Conservation (phyloP, 2,113 vertebrate species). For the Noturus placidus region DNA sequence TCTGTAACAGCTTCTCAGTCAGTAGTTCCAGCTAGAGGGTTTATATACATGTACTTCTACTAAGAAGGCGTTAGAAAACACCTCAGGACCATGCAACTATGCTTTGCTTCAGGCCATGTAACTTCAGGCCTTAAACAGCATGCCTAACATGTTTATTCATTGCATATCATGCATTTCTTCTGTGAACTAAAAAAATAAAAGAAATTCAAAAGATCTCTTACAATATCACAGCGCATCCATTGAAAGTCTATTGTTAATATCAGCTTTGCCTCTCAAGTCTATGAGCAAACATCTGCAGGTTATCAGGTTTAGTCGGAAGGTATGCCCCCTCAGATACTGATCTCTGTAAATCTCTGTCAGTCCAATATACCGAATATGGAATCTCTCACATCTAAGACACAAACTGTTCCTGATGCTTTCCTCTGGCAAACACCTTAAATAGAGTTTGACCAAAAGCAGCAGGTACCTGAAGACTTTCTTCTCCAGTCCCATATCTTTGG, state of each 20-base stretch:
- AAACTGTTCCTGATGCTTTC: neutral
- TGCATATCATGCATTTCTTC: neutral
- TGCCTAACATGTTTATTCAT: neutral
- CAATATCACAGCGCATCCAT: neutral
- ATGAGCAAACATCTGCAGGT: neutral
- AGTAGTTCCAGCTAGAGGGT: neutral
- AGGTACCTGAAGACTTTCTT: neutral
- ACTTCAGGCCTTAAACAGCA: neutral
- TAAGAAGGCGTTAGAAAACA: neutral
- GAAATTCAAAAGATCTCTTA: neutral
- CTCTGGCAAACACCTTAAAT: constrained; percentile 17
- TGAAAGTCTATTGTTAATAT: neutral
- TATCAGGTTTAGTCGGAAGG: neutral
- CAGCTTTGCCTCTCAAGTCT: neutral
- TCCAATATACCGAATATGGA: neutral
- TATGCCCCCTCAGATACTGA: neutral
- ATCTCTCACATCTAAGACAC: neutral
- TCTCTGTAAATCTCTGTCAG: neutral
- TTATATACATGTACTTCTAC: neutral
- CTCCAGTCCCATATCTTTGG: neutral
- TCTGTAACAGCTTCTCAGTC: neutral
- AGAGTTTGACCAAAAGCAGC: constrained; percentile 16
- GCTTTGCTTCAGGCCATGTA: neutral
- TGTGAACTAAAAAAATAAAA: neutral
- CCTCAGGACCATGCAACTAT: neutral